Evolutionary conservation across 2,888 invertebrate genomes (phyloP).

Genomic region (Cybosia mesomella): DNA sequence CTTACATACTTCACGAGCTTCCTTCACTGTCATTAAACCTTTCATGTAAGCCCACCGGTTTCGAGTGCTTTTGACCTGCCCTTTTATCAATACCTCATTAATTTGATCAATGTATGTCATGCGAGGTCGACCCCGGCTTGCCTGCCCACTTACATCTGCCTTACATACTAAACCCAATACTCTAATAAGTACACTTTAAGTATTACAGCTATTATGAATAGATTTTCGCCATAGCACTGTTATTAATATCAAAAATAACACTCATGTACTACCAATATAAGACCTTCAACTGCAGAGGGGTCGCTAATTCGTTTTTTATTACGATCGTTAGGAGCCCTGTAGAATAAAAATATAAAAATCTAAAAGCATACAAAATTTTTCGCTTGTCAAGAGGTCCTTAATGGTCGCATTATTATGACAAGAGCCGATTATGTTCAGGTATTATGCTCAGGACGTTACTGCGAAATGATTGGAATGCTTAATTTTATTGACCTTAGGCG

Average conservation of each 20-base stretch:
- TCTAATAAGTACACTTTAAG: too few relatives aligned
- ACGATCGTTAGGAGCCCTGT: slow-evolving; percentile 68
- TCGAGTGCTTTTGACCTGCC: too few relatives aligned
- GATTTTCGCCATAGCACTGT: slow-evolving; percentile 33
- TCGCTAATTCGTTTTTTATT: slow-evolving; percentile 79
- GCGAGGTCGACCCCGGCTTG: too few relatives aligned
- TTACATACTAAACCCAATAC: too few relatives aligned
- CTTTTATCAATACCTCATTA: too few relatives aligned
- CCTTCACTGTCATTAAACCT: too few relatives aligned
- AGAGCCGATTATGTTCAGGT: slow-evolving; percentile 50
- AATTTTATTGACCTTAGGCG: slow-evolving; percentile 16
- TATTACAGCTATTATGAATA: slow-evolving; percentile 31
- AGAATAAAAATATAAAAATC: slow-evolving; percentile 59
- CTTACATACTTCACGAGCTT: too few relatives aligned
- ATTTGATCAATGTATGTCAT: too few relatives aligned
- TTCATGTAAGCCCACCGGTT: too few relatives aligned
- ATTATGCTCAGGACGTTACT: slow-evolving; percentile 38
- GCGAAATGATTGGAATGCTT: slow-evolving; percentile 32
- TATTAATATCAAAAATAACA: slow-evolving; percentile 52
- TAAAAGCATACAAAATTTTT: slow-evolving; percentile 65
- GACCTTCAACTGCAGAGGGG: slow-evolving; percentile 52
- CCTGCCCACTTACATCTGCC: too few relatives aligned
- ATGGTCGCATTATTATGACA: slow-evolving; percentile 44
- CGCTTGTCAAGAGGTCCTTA: slow-evolving; percentile 58
- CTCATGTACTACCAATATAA: slow-evolving; percentile 57